phyloP scores from a whole-genome alignment of 1,140 invertebrate genomes.

The Triops longicaudatus region DNA sequence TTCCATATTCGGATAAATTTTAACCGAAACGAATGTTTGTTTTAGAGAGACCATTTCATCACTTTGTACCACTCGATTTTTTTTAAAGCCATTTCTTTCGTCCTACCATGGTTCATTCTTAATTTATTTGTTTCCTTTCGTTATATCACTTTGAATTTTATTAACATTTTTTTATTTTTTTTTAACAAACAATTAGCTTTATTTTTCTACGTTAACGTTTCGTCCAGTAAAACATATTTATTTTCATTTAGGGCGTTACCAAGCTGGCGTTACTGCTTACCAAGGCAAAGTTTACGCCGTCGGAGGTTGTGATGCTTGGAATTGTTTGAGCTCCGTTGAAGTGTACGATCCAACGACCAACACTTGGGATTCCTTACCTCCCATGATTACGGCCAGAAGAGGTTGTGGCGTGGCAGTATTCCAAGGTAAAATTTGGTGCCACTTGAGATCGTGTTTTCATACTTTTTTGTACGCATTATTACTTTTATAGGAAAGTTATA shows the following conservation, averaged over 20 bases:
- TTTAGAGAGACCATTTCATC: too few relatives aligned
- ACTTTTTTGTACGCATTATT: background rate
- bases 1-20: too few relatives aligned
- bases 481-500: conserved; percentile 48
- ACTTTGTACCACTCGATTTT: too few relatives aligned
- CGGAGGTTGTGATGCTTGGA: conserved; percentile 73
- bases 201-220: too few relatives aligned
- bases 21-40: too few relatives aligned
- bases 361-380: conserved; percentile 43
- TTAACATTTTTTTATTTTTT: too few relatives aligned
- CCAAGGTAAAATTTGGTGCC: conserved; percentile 42
- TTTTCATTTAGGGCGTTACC: conserved; percentile 55
- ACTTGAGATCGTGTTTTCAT: background rate
- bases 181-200: too few relatives aligned
- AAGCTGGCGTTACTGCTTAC: conserved; percentile 61
- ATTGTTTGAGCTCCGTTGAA: conserved; percentile 63
- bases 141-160: too few relatives aligned
- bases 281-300: conserved; percentile 61
- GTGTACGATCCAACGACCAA: conserved; percentile 54
- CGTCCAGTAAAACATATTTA: background rate
- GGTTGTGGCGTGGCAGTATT: conserved; percentile 57
- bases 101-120: too few relatives aligned
- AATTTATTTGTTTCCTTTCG: too few relatives aligned
- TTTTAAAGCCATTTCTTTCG: too few relatives aligned
- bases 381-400: conserved; percentile 55